phyloP scores from a whole-genome alignment of 2,113 vertebrate species.

The Eulacestoma nigropectus region DNA sequence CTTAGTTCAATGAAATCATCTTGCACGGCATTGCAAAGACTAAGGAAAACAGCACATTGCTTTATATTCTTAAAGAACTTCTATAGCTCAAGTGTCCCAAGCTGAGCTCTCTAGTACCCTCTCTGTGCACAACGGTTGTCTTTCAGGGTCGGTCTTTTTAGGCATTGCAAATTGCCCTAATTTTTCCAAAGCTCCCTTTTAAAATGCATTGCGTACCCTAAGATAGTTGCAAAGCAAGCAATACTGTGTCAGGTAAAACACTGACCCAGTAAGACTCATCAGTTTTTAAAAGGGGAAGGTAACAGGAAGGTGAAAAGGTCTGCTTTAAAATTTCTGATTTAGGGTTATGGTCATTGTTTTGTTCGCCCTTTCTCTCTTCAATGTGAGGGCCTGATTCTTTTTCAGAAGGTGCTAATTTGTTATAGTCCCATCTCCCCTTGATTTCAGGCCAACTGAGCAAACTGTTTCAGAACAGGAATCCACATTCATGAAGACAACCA shows the following conservation, averaged over 20 bases:
- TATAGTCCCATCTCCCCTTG: neutral
- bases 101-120: neutral
- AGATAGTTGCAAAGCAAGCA: neutral
- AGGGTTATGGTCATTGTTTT: neutral
- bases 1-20: neutral
- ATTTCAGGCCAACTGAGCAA: neutral
- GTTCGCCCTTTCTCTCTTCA: neutral
- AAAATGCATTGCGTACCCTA: neutral
- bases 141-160: neutral
- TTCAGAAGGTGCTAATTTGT: neutral
- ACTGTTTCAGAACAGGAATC: neutral
- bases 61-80: neutral
- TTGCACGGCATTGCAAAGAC: fast-evolving
- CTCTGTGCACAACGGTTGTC: neutral
- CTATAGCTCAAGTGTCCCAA: neutral
- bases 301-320: neutral
- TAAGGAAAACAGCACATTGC: neutral
- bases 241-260: neutral
- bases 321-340: neutral
- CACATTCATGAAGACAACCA: neutral
- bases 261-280: neutral
- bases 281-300: neutral
- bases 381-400: neutral
- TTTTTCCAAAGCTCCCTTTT: neutral
- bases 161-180: neutral